phyloP scores from a whole-genome alignment of 2,888 invertebrate species.

The Lottia gigantea region DNA sequence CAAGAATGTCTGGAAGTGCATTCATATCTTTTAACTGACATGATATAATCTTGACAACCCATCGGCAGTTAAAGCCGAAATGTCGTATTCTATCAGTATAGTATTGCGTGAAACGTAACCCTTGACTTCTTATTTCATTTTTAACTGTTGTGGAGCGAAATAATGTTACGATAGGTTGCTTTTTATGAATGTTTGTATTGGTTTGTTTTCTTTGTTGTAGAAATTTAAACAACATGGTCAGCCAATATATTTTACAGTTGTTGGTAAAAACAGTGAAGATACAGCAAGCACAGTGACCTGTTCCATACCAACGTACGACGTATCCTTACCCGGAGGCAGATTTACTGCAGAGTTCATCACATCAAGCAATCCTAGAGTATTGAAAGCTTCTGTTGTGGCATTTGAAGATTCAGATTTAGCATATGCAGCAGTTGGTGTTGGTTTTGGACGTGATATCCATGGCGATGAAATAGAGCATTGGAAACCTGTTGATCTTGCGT shows the following conservation, averaged over 20 bases:
- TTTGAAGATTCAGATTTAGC: slow-evolving; percentile 41
- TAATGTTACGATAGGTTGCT: too few relatives aligned
- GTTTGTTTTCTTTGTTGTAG: slow-evolving; percentile 20
- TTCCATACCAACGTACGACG: slow-evolving; percentile 43
- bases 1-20: too few relatives aligned
- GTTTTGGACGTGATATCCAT: slow-evolving; percentile 24
- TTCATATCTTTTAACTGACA: too few relatives aligned
- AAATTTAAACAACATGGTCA: slow-evolving; percentile 31
- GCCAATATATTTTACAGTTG: slow-evolving; percentile 44
- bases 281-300: slow-evolving; percentile 41
- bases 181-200: too few relatives aligned
- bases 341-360: slow-evolving; percentile 36
- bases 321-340: slow-evolving; percentile 44
- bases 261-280: slow-evolving; percentile 45
- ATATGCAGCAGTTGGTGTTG: slow-evolving; percentile 23
- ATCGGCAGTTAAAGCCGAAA: too few relatives aligned
- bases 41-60: too few relatives aligned
- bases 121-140: too few relatives aligned
- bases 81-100: too few relatives aligned
- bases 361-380: slow-evolving; percentile 41
- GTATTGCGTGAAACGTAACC: too few relatives aligned
- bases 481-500: slow-evolving; percentile 16
- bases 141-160: too few relatives aligned
- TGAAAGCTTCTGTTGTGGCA: slow-evolving; percentile 39
- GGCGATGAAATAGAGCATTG: slow-evolving; percentile 17